These are phyloP conservation scores for Hippocampus comes DNA, from an alignment of 2,113 vertebrate genomes.

Conservation along the genomic window DNA sequence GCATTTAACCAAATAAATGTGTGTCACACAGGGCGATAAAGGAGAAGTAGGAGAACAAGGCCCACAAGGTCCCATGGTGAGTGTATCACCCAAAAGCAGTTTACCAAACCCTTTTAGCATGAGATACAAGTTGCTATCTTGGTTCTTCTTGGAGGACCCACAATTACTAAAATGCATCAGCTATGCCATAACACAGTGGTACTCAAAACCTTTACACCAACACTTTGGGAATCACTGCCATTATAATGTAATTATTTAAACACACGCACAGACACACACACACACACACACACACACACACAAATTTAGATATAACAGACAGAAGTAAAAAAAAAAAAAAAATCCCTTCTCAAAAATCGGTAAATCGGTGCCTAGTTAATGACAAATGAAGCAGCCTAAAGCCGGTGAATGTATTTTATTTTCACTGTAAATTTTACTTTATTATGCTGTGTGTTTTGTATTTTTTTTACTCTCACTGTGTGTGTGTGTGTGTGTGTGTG, in stretches of 20 bases:
- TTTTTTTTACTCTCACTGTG: neutral
- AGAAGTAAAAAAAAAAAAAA: too few species aligned
- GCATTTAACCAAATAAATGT: neutral
- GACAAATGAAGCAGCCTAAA: neutral
- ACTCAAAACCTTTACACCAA: neutral
- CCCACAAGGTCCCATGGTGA: constrained; percentile 62
- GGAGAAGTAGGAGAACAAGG: constrained; percentile 70
- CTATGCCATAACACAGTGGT: neutral
- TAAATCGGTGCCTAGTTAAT: too few species aligned
- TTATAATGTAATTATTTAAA: too few species aligned
- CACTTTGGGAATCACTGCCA: too few species aligned
- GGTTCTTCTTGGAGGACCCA: neutral
- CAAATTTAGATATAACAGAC: too few species aligned
- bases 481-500: neutral
- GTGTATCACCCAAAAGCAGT: neutral
- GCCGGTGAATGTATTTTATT: neutral
- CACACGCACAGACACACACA: too few species aligned
- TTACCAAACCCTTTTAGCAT: neutral
- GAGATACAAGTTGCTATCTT: neutral
- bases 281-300: too few species aligned
- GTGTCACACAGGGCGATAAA: constrained; percentile 67
- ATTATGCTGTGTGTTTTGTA: neutral
- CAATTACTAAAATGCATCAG: neutral
- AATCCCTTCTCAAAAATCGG: too few species aligned
- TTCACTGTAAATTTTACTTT: neutral